These are phyloP conservation scores for Machaerirhynchus nigripectus DNA, from an alignment of 2,113 vertebrate species.

Conservation along the genomic window DNA sequence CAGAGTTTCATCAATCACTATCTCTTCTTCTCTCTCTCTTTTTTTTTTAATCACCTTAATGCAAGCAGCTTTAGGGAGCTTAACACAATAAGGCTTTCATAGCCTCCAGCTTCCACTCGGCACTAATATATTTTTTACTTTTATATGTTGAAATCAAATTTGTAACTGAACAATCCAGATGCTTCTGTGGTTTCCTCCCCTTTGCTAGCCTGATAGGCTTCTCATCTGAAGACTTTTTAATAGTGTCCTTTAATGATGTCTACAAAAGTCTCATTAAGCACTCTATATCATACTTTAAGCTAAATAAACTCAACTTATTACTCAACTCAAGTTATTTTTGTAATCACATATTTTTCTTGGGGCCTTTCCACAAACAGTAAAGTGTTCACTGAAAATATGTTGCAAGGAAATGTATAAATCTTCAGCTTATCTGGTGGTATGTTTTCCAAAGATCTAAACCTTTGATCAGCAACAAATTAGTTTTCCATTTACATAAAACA, in stretches of 20 bases:
- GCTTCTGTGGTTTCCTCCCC: not conserved
- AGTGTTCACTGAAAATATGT: slow-evolving; percentile 1
- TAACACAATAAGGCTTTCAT: slow-evolving; percentile 26
- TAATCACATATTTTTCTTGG: slow-evolving; percentile 35
- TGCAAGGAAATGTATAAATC: slow-evolving; percentile 54
- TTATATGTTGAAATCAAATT: not conserved
- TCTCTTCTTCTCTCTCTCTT: not conserved
- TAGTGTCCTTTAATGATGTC: slow-evolving; percentile 37
- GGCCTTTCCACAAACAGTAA: slow-evolving; percentile 30
- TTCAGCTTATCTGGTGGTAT: slow-evolving; percentile 61
- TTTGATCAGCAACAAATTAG: slow-evolving; percentile 66
- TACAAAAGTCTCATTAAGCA: slow-evolving; percentile 47
- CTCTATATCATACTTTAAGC: not conserved
- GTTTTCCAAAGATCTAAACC: slow-evolving; percentile 54
- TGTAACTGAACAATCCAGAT: not conserved
- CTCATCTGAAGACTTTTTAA: slow-evolving; percentile 35
- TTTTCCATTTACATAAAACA: slow-evolving; percentile 70
- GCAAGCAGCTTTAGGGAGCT: slow-evolving; percentile 31
- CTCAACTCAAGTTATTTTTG: not conserved
- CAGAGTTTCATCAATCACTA: not conserved
- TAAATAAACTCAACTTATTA: not conserved
- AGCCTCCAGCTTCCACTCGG: not conserved
- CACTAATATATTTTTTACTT: not conserved
- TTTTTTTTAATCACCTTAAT: slow-evolving; percentile 16
- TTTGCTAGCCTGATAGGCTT: not conserved